phyloP scores from a whole-genome alignment of 2,113 vertebrate species.

The Leuciscus idus region DNA sequence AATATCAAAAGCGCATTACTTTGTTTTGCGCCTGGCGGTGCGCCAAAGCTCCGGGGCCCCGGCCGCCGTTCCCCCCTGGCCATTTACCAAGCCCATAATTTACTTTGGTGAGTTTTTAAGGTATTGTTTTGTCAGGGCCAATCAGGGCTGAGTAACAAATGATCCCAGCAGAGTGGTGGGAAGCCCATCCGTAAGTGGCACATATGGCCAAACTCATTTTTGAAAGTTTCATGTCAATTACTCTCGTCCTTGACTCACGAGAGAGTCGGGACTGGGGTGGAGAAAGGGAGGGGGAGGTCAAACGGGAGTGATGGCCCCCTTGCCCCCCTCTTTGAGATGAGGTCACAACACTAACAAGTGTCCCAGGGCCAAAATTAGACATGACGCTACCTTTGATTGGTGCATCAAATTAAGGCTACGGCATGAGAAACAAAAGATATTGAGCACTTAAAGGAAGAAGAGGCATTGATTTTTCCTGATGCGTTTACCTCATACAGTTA shows the following conservation, averaged over 20 bases:
- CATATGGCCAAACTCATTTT: slow-evolving; percentile 93
- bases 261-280: slow-evolving; percentile 75
- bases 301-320: slow-evolving; percentile 71
- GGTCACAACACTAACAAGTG: slow-evolving; percentile 89
- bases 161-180: slow-evolving; percentile 85
- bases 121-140: slow-evolving; percentile 99
- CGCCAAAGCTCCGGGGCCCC: slow-evolving; percentile 77
- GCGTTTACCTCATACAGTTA: slow-evolving; percentile 81
- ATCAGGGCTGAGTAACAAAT: slow-evolving; percentile 98
- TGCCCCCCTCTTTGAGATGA: slow-evolving; percentile 83
- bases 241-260: slow-evolving; percentile 95
- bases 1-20: slow-evolving; percentile 99
- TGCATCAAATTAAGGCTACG: slow-evolving; percentile 90
- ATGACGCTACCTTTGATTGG: slow-evolving; percentile 95
- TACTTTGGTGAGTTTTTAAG: slow-evolving; percentile 99
- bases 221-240: slow-evolving; percentile 96
- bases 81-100: slow-evolving; percentile 97
- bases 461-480: slow-evolving; percentile 91
- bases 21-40: slow-evolving; percentile 91
- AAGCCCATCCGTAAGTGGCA: slow-evolving; percentile 81
- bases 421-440: slow-evolving; percentile 90
- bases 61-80: slow-evolving; percentile 75
- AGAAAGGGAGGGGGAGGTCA: slow-evolving; percentile 58
- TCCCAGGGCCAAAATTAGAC: slow-evolving; percentile 83
- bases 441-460: slow-evolving; percentile 93